Conservation (phyloP, 2,888 invertebrate species). For the Empis livida region DNA sequence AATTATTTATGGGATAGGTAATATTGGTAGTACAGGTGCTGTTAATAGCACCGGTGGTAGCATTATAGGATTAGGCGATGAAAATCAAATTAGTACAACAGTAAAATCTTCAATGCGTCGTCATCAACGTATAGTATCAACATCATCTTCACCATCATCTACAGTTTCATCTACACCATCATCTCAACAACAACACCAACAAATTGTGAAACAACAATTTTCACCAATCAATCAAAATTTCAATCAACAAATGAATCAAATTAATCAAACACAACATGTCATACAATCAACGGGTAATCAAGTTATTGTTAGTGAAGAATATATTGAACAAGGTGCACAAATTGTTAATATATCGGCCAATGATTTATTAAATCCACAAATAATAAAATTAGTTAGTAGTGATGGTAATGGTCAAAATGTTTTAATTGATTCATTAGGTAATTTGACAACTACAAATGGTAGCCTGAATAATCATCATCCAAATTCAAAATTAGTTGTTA, state of each 20-base stretch:
- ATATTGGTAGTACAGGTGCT: background rate
- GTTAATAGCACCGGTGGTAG: no score
- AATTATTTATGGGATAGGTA: background rate
- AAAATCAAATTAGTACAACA: background rate
- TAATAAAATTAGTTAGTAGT: conserved; percentile 32
- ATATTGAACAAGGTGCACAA: conserved; percentile 16
- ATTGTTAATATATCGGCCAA: conserved; percentile 10
- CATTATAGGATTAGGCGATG: background rate
- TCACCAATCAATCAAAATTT: conserved; percentile 5
- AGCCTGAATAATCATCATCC: conserved; percentile 12
- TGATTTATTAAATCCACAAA: conserved; percentile 32
- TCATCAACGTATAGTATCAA: conserved; percentile 8
- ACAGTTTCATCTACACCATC: conserved; percentile 17
- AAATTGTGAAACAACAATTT: conserved; percentile 7
- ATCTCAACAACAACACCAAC: conserved; percentile 16
- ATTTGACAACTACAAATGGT: conserved; percentile 17
- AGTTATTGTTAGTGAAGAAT: conserved; percentile 25
- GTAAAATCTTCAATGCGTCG: background rate
- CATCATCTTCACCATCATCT: conserved; percentile 14
- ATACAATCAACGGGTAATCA: conserved; percentile 12
- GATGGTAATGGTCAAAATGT: conserved; percentile 32
- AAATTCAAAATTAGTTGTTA: conserved; percentile 29
- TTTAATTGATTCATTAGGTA: conserved; percentile 26
- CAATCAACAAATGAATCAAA: conserved; percentile 16
- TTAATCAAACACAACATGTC: conserved; percentile 13